Evolutionary conservation across 1,140 invertebrate genomes (phyloP).

Genomic region (Caerostris extrusa): DNA sequence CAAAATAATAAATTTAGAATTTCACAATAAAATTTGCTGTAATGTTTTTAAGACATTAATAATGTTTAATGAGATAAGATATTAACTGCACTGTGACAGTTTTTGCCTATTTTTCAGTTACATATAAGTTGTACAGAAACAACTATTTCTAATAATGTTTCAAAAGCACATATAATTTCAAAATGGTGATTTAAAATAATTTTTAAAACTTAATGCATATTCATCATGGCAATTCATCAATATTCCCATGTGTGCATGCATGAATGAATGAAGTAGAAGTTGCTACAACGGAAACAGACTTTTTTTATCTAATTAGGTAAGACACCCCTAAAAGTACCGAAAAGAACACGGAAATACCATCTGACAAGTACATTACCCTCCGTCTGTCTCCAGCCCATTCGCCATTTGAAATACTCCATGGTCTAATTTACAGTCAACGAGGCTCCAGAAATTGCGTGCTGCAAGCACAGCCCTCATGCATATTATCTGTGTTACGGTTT

Average conservation of each 20-base stretch:
- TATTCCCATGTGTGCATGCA: neutral
- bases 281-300: neutral
- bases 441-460: neutral
- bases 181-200: too few species aligned
- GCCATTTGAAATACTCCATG: neutral
- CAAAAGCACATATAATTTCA: too few species aligned
- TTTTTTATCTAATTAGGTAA: neutral
- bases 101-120: too few species aligned
- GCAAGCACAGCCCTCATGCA: neutral
- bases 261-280: neutral
- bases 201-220: too few species aligned
- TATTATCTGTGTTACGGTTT: neutral
- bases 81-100: too few species aligned
- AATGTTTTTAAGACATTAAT: too few species aligned
- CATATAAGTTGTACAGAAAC: too few species aligned
- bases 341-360: slow-evolving; percentile 4
- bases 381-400: neutral
- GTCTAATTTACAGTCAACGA: slow-evolving; percentile 18
- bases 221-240: too few species aligned
- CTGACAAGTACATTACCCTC: neutral
- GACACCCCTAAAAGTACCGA: neutral
- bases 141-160: too few species aligned
- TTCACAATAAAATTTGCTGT: too few species aligned
- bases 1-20: too few species aligned
- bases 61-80: too few species aligned